Base-by-base conservation (phyloP, 1,140 invertebrate genomes). In the Trypoxylus dichotomus region DNA sequence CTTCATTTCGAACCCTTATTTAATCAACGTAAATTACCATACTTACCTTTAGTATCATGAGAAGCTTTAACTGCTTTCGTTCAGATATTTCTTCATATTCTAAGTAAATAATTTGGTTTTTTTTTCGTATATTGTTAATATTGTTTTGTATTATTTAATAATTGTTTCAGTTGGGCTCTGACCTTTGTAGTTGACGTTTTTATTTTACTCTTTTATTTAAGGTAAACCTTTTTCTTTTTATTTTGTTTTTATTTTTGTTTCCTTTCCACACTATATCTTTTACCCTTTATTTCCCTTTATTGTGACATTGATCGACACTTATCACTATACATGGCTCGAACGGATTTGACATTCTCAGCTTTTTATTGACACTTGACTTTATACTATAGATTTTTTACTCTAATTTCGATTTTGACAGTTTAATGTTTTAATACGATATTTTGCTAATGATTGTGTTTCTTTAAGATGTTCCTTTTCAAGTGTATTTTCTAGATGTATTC, bases 151-250 rank as follows among this genome's bases (percentile, higher is more conserved):
- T 80, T 79, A 82, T 81, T 84, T 84, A 85, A 82, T 83, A 82
- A 80, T 83, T 86, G 83, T 83, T 85, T 84, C 83, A 85, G 80
- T 83, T 83, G 83, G 84, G 85, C 76, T 81, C 80, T 82, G 80
- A 77, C 80, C 79, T 78, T 80, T 80, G 79, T 84, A 84, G 82
- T 84, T 81, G 83, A 81, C 76, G 79, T 84, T 80, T 79, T 77
- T 79, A 81, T 82, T 82, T 84, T 86, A 81, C 82, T 82, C 42
- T 74, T 80, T 79, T 76, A 37, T 79, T 76, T 77, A 81, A 81
- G 82, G 79, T 82, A 82, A 82, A 43, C 74, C 60, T 63, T 76
- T 42, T 47, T 68, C 27, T 68, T 29, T 68, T 68, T 68, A 29
- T 68, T 68, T 77, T 58, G 25, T 27, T 76, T 76, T 58, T 58